Evolutionary conservation across 2,888 invertebrate species (phyloP), one percentile per base, ranked within the genome.

Genomic region (Thymelicus lineola): DNA sequence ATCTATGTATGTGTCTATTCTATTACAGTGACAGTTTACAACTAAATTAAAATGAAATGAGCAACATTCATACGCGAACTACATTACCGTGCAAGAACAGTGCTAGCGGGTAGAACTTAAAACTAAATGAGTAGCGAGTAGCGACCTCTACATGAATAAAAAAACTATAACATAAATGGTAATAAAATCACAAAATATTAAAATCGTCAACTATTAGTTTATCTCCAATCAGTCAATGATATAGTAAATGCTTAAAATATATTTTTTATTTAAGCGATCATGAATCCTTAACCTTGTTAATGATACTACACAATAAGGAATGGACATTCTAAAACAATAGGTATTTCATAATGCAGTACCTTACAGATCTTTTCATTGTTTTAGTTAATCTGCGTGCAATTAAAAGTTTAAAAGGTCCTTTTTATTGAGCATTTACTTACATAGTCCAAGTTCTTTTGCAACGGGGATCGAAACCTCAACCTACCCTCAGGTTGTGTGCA

Each of bases 371-470:
- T 78, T 78, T 78, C 74, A 73, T 79, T 73, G 79, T 78, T 66
- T 15, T 9, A 53, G 42, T 75, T 78, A 79, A 76, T 81, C 77
- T 76, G 79, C 86, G 85, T 91, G 92, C 92, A 90, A 88, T 89
- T 88, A 90, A 89, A 89, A 88, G 86, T 89, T 88, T 87, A 83
- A 88, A 88, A 88, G 88, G 86, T 87, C 83, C 78, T 76, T 83
- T 73, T 73, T 76, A 83, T 86, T 88, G 87, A 89, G 86, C 86
- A 82, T 82, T 76, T 76, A 77, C 74, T 78, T 78, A 79, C 74
- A 77, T 68, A 76, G 73, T 78, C 76, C 75, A 71, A 75, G 71
- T 66, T 67, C 61, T 69, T 62, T 68, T 55, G 55, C 48, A 64
- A 67, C 59, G 68, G 50, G 71, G 72, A 71, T 71, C 70, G 74